phyloP scores from a whole-genome alignment of 2,888 invertebrate genomes.

The Pammene aurita region DNA sequence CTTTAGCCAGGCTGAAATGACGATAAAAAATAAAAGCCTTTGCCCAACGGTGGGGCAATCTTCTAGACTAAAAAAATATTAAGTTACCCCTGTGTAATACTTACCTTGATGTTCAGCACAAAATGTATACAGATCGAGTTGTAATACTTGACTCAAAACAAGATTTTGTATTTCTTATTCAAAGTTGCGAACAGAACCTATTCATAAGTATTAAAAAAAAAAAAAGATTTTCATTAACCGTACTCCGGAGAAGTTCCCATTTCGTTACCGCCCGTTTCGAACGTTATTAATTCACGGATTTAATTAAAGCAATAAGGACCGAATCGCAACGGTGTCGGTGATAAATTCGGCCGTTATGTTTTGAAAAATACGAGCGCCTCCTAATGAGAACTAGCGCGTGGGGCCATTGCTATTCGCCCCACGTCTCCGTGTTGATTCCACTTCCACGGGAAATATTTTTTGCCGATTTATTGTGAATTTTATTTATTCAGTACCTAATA shows the following conservation, averaged over 20 bases:
- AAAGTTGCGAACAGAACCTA: not conserved
- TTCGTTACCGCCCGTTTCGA: constrained; percentile 27
- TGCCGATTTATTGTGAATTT: constrained; percentile 45
- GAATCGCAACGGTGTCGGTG: constrained; percentile 48
- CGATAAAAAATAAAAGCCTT: too few relatives aligned
- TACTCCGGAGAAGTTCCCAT: constrained; percentile 14
- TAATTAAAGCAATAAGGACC: constrained; percentile 49
- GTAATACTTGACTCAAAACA: too few relatives aligned
- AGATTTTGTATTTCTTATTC: not conserved
- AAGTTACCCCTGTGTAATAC: too few relatives aligned
- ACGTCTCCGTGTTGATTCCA: constrained; percentile 50
- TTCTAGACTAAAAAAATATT: too few relatives aligned
- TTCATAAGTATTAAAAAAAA: not conserved
- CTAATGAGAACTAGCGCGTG: constrained; percentile 45
- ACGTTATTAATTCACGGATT: constrained; percentile 43
- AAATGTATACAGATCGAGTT: too few relatives aligned
- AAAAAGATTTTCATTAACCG: constrained; percentile 20
- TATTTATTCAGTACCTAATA: constrained; percentile 41
- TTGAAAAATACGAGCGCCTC: constrained; percentile 48
- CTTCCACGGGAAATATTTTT: constrained; percentile 44
- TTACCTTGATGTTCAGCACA: too few relatives aligned
- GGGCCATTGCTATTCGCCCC: constrained; percentile 48
- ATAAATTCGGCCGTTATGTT: constrained; percentile 53
- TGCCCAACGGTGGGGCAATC: too few relatives aligned
- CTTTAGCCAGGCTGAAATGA: too few relatives aligned